Evolutionary conservation across 2,888 invertebrate species (phyloP).

Genomic region (Folsomia candida): DNA sequence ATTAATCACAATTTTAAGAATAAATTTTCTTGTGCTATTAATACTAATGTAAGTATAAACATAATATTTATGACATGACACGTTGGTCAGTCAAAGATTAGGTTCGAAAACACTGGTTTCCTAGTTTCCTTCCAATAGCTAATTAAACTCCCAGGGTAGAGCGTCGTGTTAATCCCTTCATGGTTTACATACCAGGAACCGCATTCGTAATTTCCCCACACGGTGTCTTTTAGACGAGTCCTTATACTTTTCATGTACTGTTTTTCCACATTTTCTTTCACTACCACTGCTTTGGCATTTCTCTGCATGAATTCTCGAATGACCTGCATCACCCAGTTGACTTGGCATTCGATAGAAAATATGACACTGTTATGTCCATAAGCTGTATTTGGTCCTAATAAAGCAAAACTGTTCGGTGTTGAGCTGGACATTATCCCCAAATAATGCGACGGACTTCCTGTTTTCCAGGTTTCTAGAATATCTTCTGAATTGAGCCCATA

Average conservation of each 20-base stretch:
- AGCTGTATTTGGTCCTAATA: slow-evolving; percentile 39
- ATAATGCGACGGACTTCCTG: slow-evolving; percentile 29
- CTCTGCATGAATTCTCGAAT: slow-evolving; percentile 23
- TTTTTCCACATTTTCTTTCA: slow-evolving; percentile 17
- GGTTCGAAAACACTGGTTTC: slow-evolving; percentile 7
- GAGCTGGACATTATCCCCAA: slow-evolving; percentile 27
- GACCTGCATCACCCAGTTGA: slow-evolving; percentile 24
- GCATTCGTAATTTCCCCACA: slow-evolving; percentile 29
- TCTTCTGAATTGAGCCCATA: slow-evolving; percentile 26
- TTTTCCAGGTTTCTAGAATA: slow-evolving; percentile 30
- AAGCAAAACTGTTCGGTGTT: slow-evolving; percentile 38
- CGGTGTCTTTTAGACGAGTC: slow-evolving; percentile 18
- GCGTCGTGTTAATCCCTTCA: slow-evolving; percentile 23
- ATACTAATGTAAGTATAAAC: too few relatives aligned
- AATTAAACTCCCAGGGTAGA: slow-evolving; percentile 24
- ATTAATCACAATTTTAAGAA: too few relatives aligned
- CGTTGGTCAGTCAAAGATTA: not conserved
- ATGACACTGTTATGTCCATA: slow-evolving; percentile 31
- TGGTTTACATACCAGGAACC: slow-evolving; percentile 34
- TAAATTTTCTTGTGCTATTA: too few relatives aligned
- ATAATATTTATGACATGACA: too few relatives aligned
- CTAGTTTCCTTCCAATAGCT: slow-evolving; percentile 26
- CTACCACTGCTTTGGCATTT: slow-evolving; percentile 12
- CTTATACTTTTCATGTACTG: slow-evolving; percentile 25
- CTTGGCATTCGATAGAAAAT: slow-evolving; percentile 38